Base-by-base conservation (phyloP, 1,140 invertebrate genomes). In the Littorina saxatilis region DNA sequence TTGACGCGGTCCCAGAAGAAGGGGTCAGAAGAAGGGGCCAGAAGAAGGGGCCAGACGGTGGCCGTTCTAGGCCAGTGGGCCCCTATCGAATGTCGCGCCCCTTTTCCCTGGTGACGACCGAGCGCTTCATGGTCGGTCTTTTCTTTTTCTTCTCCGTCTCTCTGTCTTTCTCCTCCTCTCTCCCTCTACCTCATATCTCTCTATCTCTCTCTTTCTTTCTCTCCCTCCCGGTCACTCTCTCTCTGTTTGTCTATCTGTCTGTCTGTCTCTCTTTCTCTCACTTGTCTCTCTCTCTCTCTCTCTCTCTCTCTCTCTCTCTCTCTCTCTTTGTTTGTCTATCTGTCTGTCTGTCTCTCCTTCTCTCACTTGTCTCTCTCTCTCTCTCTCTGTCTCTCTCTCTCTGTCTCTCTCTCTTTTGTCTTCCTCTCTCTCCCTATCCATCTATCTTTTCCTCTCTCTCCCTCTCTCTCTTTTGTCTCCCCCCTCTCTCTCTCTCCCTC, bases 341-440 rank as follows among this genome's bases (percentile, higher is more conserved):
- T 32, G 0, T 1, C 61, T 35, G 27, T 32, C 61, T 32, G 27
- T 32, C 55, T 27, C 55, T 27, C 55, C 23, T 5, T 58, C 17
- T 27, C 55, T 58, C n/a, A 5, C n/a, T 27, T 58, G 9, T 58
- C 55, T 58, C 55, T 58, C 55, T 58, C 55, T 58, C 55, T 58
- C 55, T 58, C 55, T 58, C 55, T 58, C 55, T 58, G 9, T 58
- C 55, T 58, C 55, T 58, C 55, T 58, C 55, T 58, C 55, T 58
- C 55, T 58, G 17, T 58, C 55, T 58, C 61, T 32, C 61, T 32
- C 61, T 32, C 61, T 17, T 27, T 32, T 27, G 3, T n/a, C 27
- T 35, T 39, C 75, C n/a, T 40, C 27, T 32, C n/a, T 40, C 50
- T 40, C 39, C 52, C 39, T 52, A 17, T 32, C 29, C 55, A 11